Conservation (phyloP, 2,113 vertebrate genomes). For the Ploceus nigricollis region DNA sequence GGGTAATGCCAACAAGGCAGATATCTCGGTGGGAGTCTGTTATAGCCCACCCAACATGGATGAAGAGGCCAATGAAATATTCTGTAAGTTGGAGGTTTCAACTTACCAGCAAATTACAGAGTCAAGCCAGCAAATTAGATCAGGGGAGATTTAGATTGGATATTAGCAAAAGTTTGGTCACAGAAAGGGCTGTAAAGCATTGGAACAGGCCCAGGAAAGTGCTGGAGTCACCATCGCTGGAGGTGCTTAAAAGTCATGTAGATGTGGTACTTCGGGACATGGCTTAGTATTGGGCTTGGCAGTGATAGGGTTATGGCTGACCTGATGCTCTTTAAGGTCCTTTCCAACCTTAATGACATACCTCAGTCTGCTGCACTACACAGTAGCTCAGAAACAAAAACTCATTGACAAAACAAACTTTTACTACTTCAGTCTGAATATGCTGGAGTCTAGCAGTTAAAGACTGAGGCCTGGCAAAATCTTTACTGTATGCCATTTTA, state of each 20-base stretch:
- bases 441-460: background rate
- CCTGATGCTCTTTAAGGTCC: background rate
- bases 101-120: background rate
- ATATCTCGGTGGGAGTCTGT: background rate
- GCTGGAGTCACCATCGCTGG: background rate
- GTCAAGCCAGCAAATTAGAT: background rate
- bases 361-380: background rate
- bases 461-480: background rate
- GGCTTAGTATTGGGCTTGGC: background rate
- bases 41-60: background rate
- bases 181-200: background rate
- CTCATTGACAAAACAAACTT: background rate
- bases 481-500: background rate
- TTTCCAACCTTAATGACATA: background rate
- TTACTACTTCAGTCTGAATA: background rate
- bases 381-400: background rate
- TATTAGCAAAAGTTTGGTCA: background rate
- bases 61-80: background rate
- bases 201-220: background rate
- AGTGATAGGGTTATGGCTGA: background rate
- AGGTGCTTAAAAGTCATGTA: background rate
- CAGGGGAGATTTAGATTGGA: background rate
- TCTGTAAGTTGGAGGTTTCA: accelerated
- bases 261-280: background rate
- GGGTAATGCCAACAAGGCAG: background rate